Percentiles rank a stretch among this genome's conserved stretches.
Conservation (phyloP, 2,797 vertebrate species). For the Xenentodon cancila region DNA sequence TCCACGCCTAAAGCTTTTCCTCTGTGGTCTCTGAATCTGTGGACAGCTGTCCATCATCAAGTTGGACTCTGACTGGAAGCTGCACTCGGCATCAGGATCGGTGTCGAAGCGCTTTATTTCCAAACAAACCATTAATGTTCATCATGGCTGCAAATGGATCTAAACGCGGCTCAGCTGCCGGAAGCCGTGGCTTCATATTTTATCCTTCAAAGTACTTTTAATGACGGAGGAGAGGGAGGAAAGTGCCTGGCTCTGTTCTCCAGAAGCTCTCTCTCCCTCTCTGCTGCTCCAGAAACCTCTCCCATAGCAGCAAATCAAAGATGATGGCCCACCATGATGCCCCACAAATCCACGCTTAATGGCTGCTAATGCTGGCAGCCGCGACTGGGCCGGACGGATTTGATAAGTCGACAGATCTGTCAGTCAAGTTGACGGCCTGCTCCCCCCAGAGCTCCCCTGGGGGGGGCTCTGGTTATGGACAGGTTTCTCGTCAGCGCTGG, state of each 20-base stretch:
- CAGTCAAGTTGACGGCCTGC: conserved; percentile 61
- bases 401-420: conserved; percentile 61
- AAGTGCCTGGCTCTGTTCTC: too few relatives aligned
- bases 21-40: too few relatives aligned
- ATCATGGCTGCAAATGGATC: conserved; percentile 40
- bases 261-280: not conserved
- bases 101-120: conserved; percentile 12
- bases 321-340: conserved; percentile 57
- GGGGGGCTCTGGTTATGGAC: too few relatives aligned
- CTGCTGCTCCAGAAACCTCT: conserved; percentile 55
- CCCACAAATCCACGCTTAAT: conserved; percentile 71
- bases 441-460: conserved; percentile 4
- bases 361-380: conserved; percentile 52
- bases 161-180: conserved; percentile 29
- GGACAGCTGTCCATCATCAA: too few relatives aligned
- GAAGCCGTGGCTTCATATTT: conserved; percentile 37
- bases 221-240: too few relatives aligned
- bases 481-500: too few relatives aligned
- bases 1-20: too few relatives aligned
- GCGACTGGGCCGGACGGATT: conserved; percentile 52
- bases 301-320: conserved; percentile 61
- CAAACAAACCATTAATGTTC: conserved; percentile 37
- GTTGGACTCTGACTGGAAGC: not conserved
- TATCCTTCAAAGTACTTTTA: not conserved
- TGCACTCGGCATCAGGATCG: not conserved